Evolutionary conservation across 1,140 invertebrate species (phyloP).

Genomic region (Drosophila navojoa): DNA sequence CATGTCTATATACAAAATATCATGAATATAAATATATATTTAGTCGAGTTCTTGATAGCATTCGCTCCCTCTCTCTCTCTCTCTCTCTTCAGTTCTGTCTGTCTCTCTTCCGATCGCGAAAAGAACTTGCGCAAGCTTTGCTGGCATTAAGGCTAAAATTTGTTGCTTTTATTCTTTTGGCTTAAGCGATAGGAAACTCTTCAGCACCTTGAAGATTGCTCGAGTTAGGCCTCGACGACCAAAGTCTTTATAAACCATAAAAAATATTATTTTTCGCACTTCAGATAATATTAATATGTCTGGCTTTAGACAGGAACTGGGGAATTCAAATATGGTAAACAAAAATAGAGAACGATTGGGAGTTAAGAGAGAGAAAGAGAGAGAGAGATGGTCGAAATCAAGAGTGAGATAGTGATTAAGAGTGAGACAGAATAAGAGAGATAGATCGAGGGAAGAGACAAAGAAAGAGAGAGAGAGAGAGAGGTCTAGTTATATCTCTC

Average conservation of each 20-base stretch:
- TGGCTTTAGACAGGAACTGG: too few relatives aligned
- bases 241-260: neutral
- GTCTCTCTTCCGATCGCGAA: constrained; percentile 10
- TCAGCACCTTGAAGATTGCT: neutral
- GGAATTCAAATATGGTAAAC: too few relatives aligned
- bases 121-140: constrained; percentile 9
- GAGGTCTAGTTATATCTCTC: neutral
- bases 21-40: constrained; percentile 15
- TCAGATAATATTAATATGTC: too few relatives aligned
- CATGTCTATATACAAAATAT: neutral
- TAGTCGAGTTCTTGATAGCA: constrained; percentile 39
- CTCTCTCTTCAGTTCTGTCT: neutral
- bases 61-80: constrained; percentile 1
- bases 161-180: neutral
- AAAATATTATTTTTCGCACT: too few relatives aligned
- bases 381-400: neutral
- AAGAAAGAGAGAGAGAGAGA: neutral
- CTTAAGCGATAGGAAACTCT: neutral
- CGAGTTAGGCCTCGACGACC: neutral
- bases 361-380: neutral
- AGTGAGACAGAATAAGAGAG: neutral
- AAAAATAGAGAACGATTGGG: neutral
- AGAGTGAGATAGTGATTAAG: neutral
- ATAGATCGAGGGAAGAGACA: neutral
- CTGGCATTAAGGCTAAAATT: constrained; percentile 1